phyloP scores from a whole-genome alignment of 2,113 vertebrate genomes.

The Conger conger region DNA sequence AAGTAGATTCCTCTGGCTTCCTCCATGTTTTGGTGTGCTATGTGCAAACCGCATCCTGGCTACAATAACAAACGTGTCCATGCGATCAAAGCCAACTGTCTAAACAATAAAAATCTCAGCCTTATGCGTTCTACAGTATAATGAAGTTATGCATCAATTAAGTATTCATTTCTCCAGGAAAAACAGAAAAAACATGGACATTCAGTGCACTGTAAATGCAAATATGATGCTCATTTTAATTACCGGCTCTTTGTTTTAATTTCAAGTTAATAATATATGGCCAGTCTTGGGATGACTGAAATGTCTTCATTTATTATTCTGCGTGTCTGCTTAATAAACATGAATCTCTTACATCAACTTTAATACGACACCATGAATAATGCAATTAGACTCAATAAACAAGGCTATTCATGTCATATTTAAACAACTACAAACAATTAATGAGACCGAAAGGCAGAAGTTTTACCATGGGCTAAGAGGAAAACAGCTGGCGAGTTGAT shows the following conservation, averaged over 20 bases:
- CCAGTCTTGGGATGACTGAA: not conserved
- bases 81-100: not conserved
- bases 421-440: not conserved
- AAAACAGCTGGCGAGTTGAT: constrained; percentile 29
- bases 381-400: constrained; percentile 34
- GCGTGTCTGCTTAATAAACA: constrained; percentile 37
- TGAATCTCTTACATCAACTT: constrained; percentile 17
- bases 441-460: not conserved
- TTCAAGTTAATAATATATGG: constrained; percentile 1
- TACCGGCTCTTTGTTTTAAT: not conserved
- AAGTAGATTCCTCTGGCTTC: not conserved
- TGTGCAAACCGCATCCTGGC: not conserved
- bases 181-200: not conserved
- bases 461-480: not conserved
- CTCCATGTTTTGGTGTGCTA: not conserved
- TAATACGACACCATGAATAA: constrained; percentile 35
- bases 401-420: constrained; percentile 9
- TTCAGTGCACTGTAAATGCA: not conserved
- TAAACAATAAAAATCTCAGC: not conserved
- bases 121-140: not conserved
- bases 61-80: not conserved
- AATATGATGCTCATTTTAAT: not conserved
- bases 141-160: not conserved
- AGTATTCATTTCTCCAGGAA: not conserved
- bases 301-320: not conserved